Evolutionary conservation across 2,113 vertebrate genomes (phyloP).

Genomic region (Ctenodactylus gundi): DNA sequence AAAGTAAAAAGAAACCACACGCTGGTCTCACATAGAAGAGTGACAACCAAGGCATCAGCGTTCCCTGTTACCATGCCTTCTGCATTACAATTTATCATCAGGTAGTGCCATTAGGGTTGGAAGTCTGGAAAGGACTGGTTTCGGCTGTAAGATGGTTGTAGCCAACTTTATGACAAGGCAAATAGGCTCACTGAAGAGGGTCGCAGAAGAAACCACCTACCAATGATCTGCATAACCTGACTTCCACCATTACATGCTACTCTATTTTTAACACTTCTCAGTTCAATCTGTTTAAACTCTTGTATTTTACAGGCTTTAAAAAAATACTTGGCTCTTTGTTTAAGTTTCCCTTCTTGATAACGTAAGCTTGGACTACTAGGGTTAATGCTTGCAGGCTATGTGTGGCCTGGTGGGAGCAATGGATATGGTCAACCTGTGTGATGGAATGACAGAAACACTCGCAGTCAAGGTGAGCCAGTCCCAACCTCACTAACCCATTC

Average conservation of each 20-base stretch:
- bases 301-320: background rate
- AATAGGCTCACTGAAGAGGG: background rate
- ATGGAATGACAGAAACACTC: background rate
- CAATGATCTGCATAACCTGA: background rate
- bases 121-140: background rate
- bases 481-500: background rate
- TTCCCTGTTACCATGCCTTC: background rate
- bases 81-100: background rate
- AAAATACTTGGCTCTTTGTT: no score
- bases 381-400: no score
- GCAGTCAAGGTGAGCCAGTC: background rate
- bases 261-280: background rate
- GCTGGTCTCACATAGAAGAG: background rate
- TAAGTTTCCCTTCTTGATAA: background rate
- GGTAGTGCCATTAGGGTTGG: background rate
- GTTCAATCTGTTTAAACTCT: background rate
- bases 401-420: no score
- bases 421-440: background rate
- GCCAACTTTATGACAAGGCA: background rate
- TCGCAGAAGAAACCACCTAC: background rate
- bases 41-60: background rate
- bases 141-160: background rate
- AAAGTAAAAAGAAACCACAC: background rate
- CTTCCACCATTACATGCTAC: background rate
- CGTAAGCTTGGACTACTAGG: no score